These are phyloP conservation scores for Sebastes diaconus DNA, from an alignment of 2,797 vertebrate genomes.

Conservation along the genomic window DNA sequence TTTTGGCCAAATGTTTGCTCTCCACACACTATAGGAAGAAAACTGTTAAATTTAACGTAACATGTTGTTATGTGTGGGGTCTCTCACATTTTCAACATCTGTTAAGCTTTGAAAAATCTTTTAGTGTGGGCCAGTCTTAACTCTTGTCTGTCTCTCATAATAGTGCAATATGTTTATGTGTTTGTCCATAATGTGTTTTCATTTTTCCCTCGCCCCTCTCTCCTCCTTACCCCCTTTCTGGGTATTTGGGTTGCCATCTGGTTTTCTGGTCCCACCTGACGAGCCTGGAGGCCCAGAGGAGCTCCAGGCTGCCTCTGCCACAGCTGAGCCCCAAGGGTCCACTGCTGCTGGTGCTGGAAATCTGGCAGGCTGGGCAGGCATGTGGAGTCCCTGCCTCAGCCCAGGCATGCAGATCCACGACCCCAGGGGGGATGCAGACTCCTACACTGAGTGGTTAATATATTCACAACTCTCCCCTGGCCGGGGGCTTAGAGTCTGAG, in stretches of 20 bases:
- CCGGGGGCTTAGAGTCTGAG: constrained; percentile 56
- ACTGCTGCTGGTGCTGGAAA: constrained; percentile 56
- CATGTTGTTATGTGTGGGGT: too few species aligned
- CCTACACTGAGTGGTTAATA: constrained; percentile 60
- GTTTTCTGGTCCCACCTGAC: constrained; percentile 54
- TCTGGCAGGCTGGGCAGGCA: constrained; percentile 53
- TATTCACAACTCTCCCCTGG: constrained; percentile 66
- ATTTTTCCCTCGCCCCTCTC: not conserved
- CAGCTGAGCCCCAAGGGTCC: constrained; percentile 48
- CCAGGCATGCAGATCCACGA: constrained; percentile 64
- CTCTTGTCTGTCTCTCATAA: not conserved
- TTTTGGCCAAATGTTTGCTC: too few species aligned
- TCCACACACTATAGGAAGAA: too few species aligned
- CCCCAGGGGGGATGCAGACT: constrained; percentile 55
- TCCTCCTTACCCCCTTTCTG: constrained; percentile 11
- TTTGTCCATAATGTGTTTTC: not conserved
- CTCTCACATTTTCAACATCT: too few species aligned
- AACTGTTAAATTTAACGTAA: too few species aligned
- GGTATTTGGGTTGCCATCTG: constrained; percentile 51
- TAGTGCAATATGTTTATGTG: not conserved
- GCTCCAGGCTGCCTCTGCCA: constrained; percentile 52
- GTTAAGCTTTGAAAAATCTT: too few species aligned
- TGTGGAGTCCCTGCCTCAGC: constrained; percentile 55
- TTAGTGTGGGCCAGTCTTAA: not conserved
- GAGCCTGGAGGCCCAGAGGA: constrained; percentile 42